These are phyloP conservation scores for Miltochrista miniata DNA, from an alignment of 2,888 invertebrate genomes.

Conservation along the genomic window DNA sequence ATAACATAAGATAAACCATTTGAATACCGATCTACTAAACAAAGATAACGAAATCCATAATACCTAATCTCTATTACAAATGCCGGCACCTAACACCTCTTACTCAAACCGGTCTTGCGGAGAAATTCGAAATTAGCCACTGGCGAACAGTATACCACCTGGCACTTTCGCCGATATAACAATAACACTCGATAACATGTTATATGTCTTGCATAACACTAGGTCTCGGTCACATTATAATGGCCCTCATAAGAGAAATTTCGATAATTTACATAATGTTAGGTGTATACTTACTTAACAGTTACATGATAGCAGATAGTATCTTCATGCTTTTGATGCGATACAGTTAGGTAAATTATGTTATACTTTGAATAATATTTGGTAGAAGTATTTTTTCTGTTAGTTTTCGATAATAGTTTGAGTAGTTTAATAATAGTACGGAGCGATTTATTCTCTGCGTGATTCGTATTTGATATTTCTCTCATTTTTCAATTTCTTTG, in stretches of 20 bases:
- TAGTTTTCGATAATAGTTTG: no score
- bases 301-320: background rate
- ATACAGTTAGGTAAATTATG: no score
- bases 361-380: no score
- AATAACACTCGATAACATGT: slow-evolving; percentile 34
- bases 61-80: slow-evolving; percentile 8
- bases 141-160: slow-evolving; percentile 51
- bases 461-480: no score
- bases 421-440: no score
- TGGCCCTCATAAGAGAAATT: slow-evolving; percentile 54
- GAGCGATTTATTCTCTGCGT: no score
- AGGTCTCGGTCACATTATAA: slow-evolving; percentile 68
- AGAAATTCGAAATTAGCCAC: slow-evolving; percentile 64
- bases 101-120: slow-evolving; percentile 56
- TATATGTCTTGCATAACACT: slow-evolving; percentile 55
- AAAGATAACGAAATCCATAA: slow-evolving; percentile 17
- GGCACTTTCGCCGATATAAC: slow-evolving; percentile 65
- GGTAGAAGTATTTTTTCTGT: no score
- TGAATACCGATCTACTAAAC: slow-evolving; percentile 1
- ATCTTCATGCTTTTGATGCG: no score
- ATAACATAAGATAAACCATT: background rate
- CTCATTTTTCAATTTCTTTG: no score
- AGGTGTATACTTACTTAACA: slow-evolving; percentile 19
- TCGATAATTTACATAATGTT: slow-evolving; percentile 36
- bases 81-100: slow-evolving; percentile 7